Evolutionary conservation across 2,113 vertebrate species (phyloP), one percentile per base, ranked within the genome.

Genomic region (Genyomyrus donnyi): DNA sequence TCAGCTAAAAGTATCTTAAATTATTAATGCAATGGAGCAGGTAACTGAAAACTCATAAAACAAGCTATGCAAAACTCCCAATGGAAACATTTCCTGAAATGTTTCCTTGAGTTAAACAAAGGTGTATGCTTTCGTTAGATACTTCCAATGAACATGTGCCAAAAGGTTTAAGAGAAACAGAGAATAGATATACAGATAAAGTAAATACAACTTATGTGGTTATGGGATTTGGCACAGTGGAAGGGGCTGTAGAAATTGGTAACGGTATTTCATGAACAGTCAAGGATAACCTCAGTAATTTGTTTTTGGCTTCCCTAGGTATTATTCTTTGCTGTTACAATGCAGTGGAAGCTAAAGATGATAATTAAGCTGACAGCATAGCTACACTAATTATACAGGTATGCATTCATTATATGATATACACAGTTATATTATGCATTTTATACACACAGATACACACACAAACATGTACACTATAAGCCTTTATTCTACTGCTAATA

Each of bases 1-100:
- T 90, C 1, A 66, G n/a, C 8, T 77, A 53, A 77, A 90, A 90
- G 49, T 31, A 85, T 87, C 4, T 31, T 90, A 56, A 77, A 88
- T 87, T 49, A 90, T 74, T 87, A 19, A 88, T 88, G 35, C 19
- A 9, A 31, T 53, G 35, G 17, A 87, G 19, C 35, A 27, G 13
- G 39, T 50, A 49, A 31, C n/a, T 6, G 58, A 45, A 52, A 88
- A 87, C n/a, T 5, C 42, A n/a, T 21, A 6, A 85, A 85, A 42
- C 10, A 9, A 46, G 39, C 42, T 42, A 45, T 45, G 17, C 45
- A 85, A 85, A 85, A 85, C 7, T 27, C 58, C 17, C 17, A 42
- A 42, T 24, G 15, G 74, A 39, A 83, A 45, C 42, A 8, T 83
- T 83, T 21, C 19, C 13, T 39, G 9, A 39, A 39, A 39, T 77